These are phyloP conservation scores for Lycocorax pyrrhopterus DNA, from an alignment of 2,113 vertebrate species.

Conservation along the genomic window DNA sequence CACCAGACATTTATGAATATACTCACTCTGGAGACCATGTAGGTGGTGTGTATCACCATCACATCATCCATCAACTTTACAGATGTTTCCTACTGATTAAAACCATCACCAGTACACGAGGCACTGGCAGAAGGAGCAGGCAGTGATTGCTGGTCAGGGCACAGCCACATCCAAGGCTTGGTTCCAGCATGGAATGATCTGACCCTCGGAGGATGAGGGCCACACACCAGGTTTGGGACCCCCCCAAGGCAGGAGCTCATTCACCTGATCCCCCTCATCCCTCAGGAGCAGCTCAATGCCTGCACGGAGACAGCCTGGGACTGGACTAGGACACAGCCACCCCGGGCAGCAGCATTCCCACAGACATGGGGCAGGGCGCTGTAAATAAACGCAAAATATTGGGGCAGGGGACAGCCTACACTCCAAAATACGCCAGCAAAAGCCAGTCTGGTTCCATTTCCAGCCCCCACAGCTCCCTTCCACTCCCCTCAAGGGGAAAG, in stretches of 20 bases:
- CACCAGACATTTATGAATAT: background rate
- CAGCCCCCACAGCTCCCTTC: background rate
- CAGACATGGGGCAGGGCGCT: background rate
- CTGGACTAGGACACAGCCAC: background rate
- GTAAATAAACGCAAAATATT: background rate
- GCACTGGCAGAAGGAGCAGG: background rate
- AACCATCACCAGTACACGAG: background rate
- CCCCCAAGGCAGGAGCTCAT: background rate
- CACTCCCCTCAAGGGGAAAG: background rate
- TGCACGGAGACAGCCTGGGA: background rate
- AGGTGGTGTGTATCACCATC: background rate
- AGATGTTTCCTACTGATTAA: background rate
- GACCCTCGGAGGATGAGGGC: accelerated
- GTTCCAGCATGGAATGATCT: background rate
- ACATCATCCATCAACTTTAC: constrained; percentile 15
- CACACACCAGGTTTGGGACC: accelerated
- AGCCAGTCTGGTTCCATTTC: background rate
- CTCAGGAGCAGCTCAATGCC: background rate
- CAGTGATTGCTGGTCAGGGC: background rate
- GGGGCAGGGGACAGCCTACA: background rate
- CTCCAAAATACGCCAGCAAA: background rate
- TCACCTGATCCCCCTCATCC: background rate
- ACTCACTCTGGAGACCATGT: background rate
- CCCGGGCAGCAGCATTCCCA: background rate
- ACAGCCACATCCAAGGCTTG: background rate